phyloP scores from a whole-genome alignment of 2,888 invertebrate genomes.

The Idaea dimidiata region DNA sequence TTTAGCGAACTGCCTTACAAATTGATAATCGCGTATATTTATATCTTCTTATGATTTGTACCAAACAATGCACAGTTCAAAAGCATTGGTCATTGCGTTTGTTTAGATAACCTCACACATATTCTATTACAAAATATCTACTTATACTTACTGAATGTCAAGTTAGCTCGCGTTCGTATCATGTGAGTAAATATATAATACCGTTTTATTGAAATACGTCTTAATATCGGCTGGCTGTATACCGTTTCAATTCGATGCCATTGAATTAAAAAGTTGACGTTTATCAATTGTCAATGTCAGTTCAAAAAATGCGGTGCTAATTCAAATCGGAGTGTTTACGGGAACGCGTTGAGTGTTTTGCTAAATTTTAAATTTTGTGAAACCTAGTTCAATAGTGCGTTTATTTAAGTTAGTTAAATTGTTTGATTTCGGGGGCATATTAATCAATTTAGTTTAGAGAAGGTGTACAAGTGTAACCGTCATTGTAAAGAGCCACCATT shows the following conservation, averaged over 20 bases:
- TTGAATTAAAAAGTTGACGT: neutral
- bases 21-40: too few species aligned
- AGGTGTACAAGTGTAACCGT: too few species aligned
- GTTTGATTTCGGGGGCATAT: too few species aligned
- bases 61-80: constrained; percentile 42
- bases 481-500: too few species aligned
- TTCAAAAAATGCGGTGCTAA: neutral
- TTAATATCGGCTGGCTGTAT: neutral
- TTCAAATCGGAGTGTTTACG: neutral
- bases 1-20: too few species aligned
- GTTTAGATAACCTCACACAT: constrained; percentile 38
- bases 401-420: too few species aligned
- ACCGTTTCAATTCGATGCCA: neutral
- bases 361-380: too few species aligned
- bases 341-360: too few species aligned
- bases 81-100: constrained; percentile 51
- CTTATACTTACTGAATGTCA: constrained; percentile 16
- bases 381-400: too few species aligned
- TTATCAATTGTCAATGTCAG: neutral
- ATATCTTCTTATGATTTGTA: constrained; percentile 24
- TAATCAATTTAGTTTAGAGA: too few species aligned
- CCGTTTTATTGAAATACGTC: neutral
- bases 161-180: constrained; percentile 6
- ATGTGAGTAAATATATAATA: neutral
- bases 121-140: constrained; percentile 11